Evolutionary conservation across 2,888 invertebrate genomes (phyloP), one percentile per base, ranked within the genome.

Genomic region (Cylindroiulus punctatus): DNA sequence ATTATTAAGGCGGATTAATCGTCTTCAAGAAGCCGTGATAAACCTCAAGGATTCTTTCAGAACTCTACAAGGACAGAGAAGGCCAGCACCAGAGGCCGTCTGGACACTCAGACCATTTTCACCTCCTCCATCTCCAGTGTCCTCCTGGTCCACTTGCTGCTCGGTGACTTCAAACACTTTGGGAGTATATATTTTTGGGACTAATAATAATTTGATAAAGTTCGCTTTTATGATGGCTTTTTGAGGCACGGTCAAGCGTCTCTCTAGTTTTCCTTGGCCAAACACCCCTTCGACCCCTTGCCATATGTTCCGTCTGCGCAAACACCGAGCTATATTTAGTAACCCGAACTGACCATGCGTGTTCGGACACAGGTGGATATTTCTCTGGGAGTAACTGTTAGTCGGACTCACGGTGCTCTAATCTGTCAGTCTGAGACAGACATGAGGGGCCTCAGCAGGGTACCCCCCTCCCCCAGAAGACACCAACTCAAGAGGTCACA

Each of bases 191-290:
- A 40, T 83, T 83, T 83, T 44, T 83, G n/a, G 40, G 44, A 36
- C 42, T 36, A 83, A 83, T 83, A 83, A 83, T 83, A 44, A 42
- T 83, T 83, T 83, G 83, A 83, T 83, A 40, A 83, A 83, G 40
- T 83, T 40, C 36, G 40, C 76, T 76, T 76, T 76, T 76, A 76
- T 76, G 76, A 76, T 14, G 26, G 76, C 76, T 76, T 76, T 76
- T 65, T 76, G 30, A 76, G 76, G 76, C 7, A 76, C 76, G 76
- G 14, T 76, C 76, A 76, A 30, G 76, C 76, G 76, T 76, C 14
- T 76, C 76, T 30, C 1, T 12, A 76, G 22, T 76, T 76, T 14
- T 30, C 76, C 76, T 76, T 76, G 26, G 26, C 30, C 76, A 22
- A 26, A 76, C 76, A 76, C 76, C 76, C 76, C 76, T 30, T 76